Base-by-base conservation (phyloP, 2,113 vertebrate genomes). In the Ondatra zibethicus region DNA sequence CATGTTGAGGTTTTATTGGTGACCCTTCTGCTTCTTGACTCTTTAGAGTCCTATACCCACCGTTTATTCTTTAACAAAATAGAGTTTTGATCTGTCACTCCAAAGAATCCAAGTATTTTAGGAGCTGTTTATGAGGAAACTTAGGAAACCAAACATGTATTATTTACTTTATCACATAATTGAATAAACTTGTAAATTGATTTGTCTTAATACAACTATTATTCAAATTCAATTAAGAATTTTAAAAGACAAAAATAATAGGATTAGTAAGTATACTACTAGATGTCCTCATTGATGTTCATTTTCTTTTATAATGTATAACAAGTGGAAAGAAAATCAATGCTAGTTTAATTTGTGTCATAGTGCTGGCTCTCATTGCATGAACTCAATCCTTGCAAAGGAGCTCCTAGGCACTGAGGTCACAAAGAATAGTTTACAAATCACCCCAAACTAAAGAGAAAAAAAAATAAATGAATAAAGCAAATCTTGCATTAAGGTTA, bases 241-340 rank as follows among this genome's bases (percentile, higher is more conserved):
- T 33, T 93, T 39, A 92, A 63, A 76, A 27, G 61, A 19, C 89
- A n/a, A 58, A 93, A 33, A 72, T 47, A 75, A 68, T 63, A 96
- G 58, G 3, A 3, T 75, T 82, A 45, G 84, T 5, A 89, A 92
- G 13, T 33, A 52, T 65, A 36, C 39, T 91, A 47, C 27, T 95
- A 89, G 7, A 16, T 65, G 5, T 63, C 3, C 1, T 72, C 5
- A 47, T 23, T 76, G 61, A 92, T 1, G 0, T 72, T 75, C 68
- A 36, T 58, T 84, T 42, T 70, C 13, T 63, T 77, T 93, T 77
- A 75, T 39, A 3, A 92, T 96, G 21, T 33, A 23, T 36, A 86
- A 36, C 36, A 84, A 89, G 47, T 1, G 10, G 14, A 33, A 92
- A 89, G n/a, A 42, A 77, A 95, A 82, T 47, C 5, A 63, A 27